Conservation (phyloP, 2,113 vertebrate species). For the Oryzias woworae region DNA sequence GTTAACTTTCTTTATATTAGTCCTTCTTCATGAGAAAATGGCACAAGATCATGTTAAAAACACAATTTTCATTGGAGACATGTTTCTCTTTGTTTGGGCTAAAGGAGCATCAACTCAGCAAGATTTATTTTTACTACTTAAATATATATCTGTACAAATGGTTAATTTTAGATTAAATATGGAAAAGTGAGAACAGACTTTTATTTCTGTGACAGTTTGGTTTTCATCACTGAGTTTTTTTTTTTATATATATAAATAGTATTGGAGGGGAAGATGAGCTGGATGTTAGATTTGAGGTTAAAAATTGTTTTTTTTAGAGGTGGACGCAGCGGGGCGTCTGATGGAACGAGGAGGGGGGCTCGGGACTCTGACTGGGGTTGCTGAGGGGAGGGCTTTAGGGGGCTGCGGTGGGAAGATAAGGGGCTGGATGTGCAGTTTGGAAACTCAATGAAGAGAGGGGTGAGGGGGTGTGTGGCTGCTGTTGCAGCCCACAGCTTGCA, state of each 20-base stretch:
- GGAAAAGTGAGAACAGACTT: neutral
- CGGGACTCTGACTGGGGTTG: conserved; percentile 59
- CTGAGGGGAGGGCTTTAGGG: conserved; percentile 67
- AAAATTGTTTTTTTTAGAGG: conserved; percentile 21
- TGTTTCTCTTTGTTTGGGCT: too few species aligned
- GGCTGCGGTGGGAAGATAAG: conserved; percentile 71
- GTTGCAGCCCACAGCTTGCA: conserved; percentile 63
- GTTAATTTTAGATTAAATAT: neutral
- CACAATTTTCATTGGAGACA: too few species aligned
- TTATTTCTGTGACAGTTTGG: conserved; percentile 1
- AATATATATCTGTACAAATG: too few species aligned
- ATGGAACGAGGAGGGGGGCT: conserved; percentile 17
- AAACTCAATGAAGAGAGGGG: conserved; percentile 25
- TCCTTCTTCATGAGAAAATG: too few species aligned
- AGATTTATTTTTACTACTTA: too few species aligned
- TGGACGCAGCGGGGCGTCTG: conserved; percentile 42
- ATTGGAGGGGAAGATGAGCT: conserved; percentile 18
- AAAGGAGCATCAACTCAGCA: too few species aligned
- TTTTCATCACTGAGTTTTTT: conserved; percentile 12
- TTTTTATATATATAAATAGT: conserved; percentile 9
- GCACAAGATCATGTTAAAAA: too few species aligned
- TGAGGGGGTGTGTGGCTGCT: conserved; percentile 30
- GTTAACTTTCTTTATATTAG: too few species aligned
- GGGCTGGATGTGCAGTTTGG: conserved; percentile 56
- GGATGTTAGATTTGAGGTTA: conserved; percentile 54